phyloP scores from a whole-genome alignment of 2,113 vertebrate genomes.

The Clupea harengus region DNA sequence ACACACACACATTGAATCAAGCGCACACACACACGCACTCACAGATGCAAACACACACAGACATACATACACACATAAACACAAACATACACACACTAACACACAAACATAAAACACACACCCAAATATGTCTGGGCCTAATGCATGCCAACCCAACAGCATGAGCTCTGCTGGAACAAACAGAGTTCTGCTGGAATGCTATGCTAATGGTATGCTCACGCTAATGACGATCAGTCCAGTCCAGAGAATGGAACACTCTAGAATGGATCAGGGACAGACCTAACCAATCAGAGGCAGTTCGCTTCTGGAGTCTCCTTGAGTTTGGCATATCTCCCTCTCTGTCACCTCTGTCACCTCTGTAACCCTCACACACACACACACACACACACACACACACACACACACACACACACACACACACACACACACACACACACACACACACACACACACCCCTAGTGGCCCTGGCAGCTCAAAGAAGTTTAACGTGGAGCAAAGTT shows the following conservation, averaged over 20 bases:
- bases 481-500: conserved; percentile 74
- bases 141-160: no score
- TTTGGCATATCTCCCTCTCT: neutral
- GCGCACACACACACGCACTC: no score
- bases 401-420: neutral
- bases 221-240: conserved; percentile 54
- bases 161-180: neutral
- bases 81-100: conserved; percentile 28
- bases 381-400: conserved; percentile 53
- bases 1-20: no score
- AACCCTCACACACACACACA: conserved; percentile 35
- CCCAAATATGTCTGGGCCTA: no score
- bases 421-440: no score
- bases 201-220: conserved; percentile 12
- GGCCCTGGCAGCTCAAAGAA: conserved; percentile 58
- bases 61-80: conserved; percentile 29
- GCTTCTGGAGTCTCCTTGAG: no score
- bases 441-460: conserved; percentile 60
- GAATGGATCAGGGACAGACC: no score
- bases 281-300: no score
- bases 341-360: conserved; percentile 51
- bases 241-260: neutral
- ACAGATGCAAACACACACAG: conserved; percentile 6
- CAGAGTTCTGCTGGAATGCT: conserved; percentile 56
- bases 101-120: conserved; percentile 22